Percentiles rank a stretch among this genome's conserved stretches.
phyloP scores from a whole-genome alignment of 2,113 vertebrate species.

The Promerops cafer region DNA sequence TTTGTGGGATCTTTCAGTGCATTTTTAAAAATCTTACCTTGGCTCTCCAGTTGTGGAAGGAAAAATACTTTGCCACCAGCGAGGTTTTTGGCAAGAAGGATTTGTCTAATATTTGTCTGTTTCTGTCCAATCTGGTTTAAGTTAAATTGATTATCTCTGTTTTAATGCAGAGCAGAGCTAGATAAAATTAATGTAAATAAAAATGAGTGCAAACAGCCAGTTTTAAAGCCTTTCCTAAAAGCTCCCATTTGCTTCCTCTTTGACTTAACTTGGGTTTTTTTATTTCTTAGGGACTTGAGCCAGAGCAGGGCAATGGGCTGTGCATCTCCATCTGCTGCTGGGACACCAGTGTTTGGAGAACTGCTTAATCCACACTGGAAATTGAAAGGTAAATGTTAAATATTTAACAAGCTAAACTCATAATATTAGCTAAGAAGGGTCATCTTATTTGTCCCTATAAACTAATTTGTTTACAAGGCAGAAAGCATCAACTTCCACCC shows the following conservation, averaged over 20 bases:
- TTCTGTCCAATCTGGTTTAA: not conserved
- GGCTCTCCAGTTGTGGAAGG: not conserved
- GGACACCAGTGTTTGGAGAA: conserved; percentile 4
- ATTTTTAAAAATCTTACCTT: not conserved
- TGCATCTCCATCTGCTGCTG: conserved; percentile 26
- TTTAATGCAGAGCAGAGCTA: not conserved
- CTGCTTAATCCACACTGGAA: conserved; percentile 11
- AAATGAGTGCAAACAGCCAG: not conserved
- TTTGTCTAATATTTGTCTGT: not conserved
- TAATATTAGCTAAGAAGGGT: not conserved
- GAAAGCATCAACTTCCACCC: not conserved
- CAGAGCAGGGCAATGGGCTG: not conserved
- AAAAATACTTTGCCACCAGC: not conserved
- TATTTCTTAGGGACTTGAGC: not conserved
- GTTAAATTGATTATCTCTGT: not conserved
- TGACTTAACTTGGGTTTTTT: not conserved
- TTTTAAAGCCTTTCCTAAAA: not conserved
- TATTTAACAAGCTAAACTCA: conserved; percentile 16
- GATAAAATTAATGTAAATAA: not conserved
- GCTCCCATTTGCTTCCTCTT: not conserved
- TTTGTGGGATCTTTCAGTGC: not conserved
- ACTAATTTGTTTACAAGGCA: conserved; percentile 35
- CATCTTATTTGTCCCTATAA: not conserved
- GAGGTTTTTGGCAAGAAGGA: not conserved
- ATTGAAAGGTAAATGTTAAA: conserved; percentile 34